Evolutionary conservation across 2,888 invertebrate species (phyloP).

Genomic region (Slavum lentiscoides): DNA sequence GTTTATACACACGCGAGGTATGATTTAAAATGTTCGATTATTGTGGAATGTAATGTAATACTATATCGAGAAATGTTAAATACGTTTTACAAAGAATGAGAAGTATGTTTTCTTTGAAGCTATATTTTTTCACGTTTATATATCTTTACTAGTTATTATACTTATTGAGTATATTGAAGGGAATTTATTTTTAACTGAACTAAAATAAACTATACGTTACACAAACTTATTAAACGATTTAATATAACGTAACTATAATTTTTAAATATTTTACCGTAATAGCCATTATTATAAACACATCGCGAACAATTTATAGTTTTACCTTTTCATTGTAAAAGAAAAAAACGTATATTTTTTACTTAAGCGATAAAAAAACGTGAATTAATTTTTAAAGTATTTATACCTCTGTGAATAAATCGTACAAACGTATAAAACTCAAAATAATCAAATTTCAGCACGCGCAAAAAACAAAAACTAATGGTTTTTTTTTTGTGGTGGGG

Average conservation of each 20-base stretch:
- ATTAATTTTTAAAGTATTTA: no score
- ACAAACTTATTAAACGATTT: no score
- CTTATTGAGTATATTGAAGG: background rate
- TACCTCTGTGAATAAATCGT: no score
- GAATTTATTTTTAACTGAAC: no score
- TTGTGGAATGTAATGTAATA: background rate
- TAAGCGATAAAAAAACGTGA: no score
- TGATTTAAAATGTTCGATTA: slow-evolving; percentile 15
- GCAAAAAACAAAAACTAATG: no score
- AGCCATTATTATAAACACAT: no score
- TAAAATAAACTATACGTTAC: no score
- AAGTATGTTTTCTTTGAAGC: background rate
- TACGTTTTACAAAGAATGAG: background rate
- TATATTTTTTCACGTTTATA: background rate
- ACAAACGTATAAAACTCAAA: no score
- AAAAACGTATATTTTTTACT: background rate
- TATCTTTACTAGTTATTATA: background rate
- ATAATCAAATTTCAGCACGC: no score
- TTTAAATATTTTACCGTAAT: no score
- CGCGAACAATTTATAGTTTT: background rate
- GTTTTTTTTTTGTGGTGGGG: background rate
- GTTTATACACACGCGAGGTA: background rate
- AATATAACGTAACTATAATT: no score
- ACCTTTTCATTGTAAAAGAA: background rate
- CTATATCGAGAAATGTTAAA: background rate